Percentiles rank a stretch among this genome's conserved stretches.
phyloP scores from a whole-genome alignment of 2,113 vertebrate genomes.

The Meriones unguiculatus region DNA sequence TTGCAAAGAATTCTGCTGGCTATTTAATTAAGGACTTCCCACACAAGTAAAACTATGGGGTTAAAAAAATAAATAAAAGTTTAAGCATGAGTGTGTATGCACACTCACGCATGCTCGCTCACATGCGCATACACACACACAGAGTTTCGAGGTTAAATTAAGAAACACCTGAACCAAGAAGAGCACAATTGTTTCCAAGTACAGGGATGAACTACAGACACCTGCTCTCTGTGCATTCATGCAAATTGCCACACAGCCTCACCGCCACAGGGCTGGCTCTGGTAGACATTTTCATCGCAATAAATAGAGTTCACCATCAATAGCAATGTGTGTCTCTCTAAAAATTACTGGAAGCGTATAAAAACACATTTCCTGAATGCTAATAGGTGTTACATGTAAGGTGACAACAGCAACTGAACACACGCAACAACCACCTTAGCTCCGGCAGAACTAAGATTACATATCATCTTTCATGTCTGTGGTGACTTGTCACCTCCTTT shows the following conservation, averaged over 20 bases:
- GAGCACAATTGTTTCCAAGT: not conserved
- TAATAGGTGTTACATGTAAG: not conserved
- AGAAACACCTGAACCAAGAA: not conserved
- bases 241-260: not conserved
- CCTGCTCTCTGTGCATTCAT: not conserved
- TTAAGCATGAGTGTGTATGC: no score
- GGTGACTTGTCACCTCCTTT: not conserved
- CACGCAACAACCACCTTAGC: not conserved
- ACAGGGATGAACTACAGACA: not conserved
- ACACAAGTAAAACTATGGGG: not conserved
- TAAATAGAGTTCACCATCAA: not conserved
- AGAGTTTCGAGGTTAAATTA: not conserved
- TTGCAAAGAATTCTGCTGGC: not conserved
- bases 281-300: not conserved
- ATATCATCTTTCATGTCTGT: not conserved
- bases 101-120: not conserved
- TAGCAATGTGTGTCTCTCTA: not conserved
- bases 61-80: slow-evolving; percentile 28
- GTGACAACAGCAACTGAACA: not conserved
- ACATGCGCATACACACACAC: not conserved
- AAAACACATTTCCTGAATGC: not conserved
- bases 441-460: not conserved
- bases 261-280: not conserved
- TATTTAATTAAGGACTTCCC: not conserved
- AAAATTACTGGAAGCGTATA: not conserved